Evolutionary conservation across 2,113 vertebrate species (phyloP), one percentile per base, ranked within the genome.

Genomic region (Channa argus): DNA sequence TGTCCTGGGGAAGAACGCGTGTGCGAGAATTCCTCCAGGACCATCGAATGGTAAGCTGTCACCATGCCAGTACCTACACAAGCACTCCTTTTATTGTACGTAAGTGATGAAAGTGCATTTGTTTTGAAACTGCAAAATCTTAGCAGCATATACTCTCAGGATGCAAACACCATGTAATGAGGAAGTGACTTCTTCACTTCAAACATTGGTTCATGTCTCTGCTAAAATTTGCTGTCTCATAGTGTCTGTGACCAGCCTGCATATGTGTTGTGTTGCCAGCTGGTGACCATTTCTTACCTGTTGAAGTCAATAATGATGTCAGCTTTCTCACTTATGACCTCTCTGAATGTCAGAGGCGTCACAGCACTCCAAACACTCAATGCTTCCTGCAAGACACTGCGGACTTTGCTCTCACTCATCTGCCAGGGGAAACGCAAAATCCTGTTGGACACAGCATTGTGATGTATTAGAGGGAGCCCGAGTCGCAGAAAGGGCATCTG

Each of bases 11-110:
- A 98, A 98, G 84, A 96, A 98, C 0, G 97, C 97, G 0, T 98
- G 97, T 3, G 96, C 97, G 63, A 98, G 91, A 75, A 98, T 95
- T 59, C 96, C 97, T 39, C 97, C 97, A 0, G 95, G 96, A 38
- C 97, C 97, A 0, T 98, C 97, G 1, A 98, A 98, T 0, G 96
- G 96, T 72, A 98, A 58, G 56, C 92, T 95, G 87, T 98, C 97
- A 11, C 96, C 97, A 5, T 98, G 97, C 95, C 95, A 96, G 86
- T 97, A 98, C 86, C 97, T 98, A 80, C 2, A 74, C 34, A 65
- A 52, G 46, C 0, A 74, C 3, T n/a, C 41, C 10, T 49, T 12
- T 51, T 64, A 52, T 33, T 68, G 8, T 96, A 81, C 2, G 63
- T 2, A 50, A 39, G 24, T 11, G 15, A 49, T 53, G 39, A 24